phyloP scores from a whole-genome alignment of 2,888 invertebrate genomes.

The Macrosoma leucophasiata region DNA sequence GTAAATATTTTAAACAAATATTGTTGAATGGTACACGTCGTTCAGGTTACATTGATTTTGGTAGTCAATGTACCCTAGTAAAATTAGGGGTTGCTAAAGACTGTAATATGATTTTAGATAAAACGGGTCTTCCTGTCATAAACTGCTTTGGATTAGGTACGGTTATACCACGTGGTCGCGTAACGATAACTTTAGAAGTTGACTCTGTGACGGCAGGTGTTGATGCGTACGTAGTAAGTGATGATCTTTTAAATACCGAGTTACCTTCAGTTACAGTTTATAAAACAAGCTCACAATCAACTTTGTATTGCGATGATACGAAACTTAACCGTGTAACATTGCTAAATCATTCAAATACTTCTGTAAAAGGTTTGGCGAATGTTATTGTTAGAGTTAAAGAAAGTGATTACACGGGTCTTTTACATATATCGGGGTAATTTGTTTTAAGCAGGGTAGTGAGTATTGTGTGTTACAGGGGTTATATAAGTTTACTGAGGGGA shows the following conservation, averaged over 20 bases:
- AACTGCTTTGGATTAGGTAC: conserved; percentile 13
- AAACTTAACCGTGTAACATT: conserved; percentile 1
- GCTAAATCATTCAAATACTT: neutral
- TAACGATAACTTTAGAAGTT: conserved; percentile 5
- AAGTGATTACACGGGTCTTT: neutral
- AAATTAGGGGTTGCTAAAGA: conserved; percentile 1
- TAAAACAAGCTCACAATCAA: conserved; percentile 5
- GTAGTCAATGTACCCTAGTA: conserved; percentile 19
- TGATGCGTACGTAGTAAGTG: conserved; percentile 9
- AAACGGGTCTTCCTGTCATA: conserved; percentile 7
- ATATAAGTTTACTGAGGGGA: neutral
- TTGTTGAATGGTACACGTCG: conserved; percentile 7
- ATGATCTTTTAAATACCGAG: conserved; percentile 11
- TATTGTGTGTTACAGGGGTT: neutral
- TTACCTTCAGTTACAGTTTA: conserved; percentile 8
- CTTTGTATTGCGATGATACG: conserved; percentile 4
- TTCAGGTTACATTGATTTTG: conserved; percentile 17
- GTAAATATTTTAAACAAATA: conserved; percentile 13
- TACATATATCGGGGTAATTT: neutral
- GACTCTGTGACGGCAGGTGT: conserved; percentile 9
- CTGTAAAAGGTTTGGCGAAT: neutral
- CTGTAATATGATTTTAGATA: conserved; percentile 1
- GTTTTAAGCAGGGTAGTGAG: neutral
- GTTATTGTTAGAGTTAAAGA: neutral
- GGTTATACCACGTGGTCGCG: conserved; percentile 9